Percentiles rank a stretch among this genome's conserved stretches.
These are phyloP conservation scores for Habrosyne pyritoides DNA, from an alignment of 2,888 invertebrate species.

Conservation along the genomic window DNA sequence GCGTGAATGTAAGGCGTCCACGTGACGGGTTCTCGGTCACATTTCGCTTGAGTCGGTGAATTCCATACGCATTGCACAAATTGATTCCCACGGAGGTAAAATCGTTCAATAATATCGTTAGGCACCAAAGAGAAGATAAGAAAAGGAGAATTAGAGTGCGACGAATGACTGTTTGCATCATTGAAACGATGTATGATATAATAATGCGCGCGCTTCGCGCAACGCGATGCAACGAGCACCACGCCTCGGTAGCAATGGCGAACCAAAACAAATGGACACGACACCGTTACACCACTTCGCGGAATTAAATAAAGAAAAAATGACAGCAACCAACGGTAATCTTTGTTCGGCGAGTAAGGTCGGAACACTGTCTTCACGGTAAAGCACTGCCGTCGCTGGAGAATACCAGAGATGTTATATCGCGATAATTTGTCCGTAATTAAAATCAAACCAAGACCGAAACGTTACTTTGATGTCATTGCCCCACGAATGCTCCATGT, in stretches of 20 bases:
- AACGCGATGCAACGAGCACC: slow-evolving; percentile 29
- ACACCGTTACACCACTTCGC: slow-evolving; percentile 80
- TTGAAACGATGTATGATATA: slow-evolving; percentile 42
- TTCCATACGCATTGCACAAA: slow-evolving; percentile 35
- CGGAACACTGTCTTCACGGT: slow-evolving; percentile 60
- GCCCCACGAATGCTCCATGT: slow-evolving; percentile 20
- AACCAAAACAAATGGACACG: slow-evolving; percentile 78
- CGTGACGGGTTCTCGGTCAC: slow-evolving; percentile 38
- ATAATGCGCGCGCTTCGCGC: slow-evolving; percentile 34
- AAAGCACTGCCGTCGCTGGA: slow-evolving; percentile 43
- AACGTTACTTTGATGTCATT: slow-evolving; percentile 37
- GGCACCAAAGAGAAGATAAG: background rate
- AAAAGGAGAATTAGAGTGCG: background rate
- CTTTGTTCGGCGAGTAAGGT: slow-evolving; percentile 67
- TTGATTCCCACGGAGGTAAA: slow-evolving; percentile 48
- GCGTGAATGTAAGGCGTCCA: slow-evolving; percentile 18
- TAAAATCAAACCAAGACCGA: slow-evolving; percentile 53
- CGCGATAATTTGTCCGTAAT: slow-evolving; percentile 53
- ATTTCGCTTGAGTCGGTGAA: slow-evolving; percentile 38
- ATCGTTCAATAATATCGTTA: too few species aligned
- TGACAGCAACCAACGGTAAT: slow-evolving; percentile 75
- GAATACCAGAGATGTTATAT: slow-evolving; percentile 30
- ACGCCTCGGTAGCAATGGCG: slow-evolving; percentile 43
- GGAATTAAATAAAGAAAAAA: slow-evolving; percentile 76
- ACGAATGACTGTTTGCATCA: background rate